Base-by-base conservation (phyloP, 2,888 invertebrate genomes). In the Gandaritis pyraliata region DNA sequence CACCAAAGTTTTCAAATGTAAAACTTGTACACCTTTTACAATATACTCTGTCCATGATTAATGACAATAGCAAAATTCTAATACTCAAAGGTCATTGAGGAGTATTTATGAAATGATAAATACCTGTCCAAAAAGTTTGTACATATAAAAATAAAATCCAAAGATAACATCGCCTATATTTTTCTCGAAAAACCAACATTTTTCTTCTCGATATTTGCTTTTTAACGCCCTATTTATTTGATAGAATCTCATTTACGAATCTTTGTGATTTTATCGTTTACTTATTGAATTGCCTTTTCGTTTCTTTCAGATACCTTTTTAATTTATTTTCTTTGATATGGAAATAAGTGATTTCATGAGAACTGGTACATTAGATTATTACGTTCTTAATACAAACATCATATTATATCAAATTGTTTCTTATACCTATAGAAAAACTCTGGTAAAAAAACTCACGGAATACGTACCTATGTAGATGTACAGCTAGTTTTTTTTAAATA, bases 201-300 rank as follows among this genome's bases (percentile, higher is more conserved):
- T 47, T 53, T 57, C 18, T 41, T 51, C 18, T 39, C 30, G 15
- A 18, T 43, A 36, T 57, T 50, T 49, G 11, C 10, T 58, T 58
- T 49, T 46, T 38, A 39, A 33, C 38, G 38, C 46, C 36, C 7
- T 50, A 49, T 57, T 49, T 57, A 57, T 51, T 51, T 46, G 46
- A 58, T 51, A 38, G 29, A 51, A 51, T 51, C 45, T 51, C 39
- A 51, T 58, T 58, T 51, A 38, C 29, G 45, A 33, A 36, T 57
- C 41, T 58, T 51, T 52, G 50, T 46, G 51, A 58, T 58, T 39
- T 46, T 58, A 58, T 47, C 58, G 51, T 52, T 58, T 39, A 46
- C 51, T 58, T 7, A 52, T 51, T 51, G 58, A 58, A 51, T 51
- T 58, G 36, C 38, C 23, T 48, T 41, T 54, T 48, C 43, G 18